These are phyloP conservation scores for Xenentodon cancila DNA, from an alignment of 2,797 vertebrate genomes.

Conservation along the genomic window DNA sequence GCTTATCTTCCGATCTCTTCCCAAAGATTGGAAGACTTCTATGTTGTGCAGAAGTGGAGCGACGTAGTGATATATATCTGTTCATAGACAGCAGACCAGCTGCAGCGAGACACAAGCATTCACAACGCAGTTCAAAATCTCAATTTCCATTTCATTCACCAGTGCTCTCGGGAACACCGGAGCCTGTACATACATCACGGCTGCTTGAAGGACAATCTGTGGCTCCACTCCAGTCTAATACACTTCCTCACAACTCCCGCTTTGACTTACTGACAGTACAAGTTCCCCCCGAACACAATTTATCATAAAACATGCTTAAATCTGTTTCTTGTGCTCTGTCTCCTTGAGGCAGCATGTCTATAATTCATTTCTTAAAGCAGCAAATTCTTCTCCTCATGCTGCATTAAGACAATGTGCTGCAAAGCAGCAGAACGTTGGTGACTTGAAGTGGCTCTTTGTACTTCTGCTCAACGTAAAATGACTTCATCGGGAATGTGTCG, in stretches of 20 bases:
- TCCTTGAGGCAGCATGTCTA: not conserved
- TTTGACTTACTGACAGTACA: not conserved
- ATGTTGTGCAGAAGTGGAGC: too few relatives aligned
- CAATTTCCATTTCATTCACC: too few relatives aligned
- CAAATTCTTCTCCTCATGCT: not conserved
- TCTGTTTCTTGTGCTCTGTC: not conserved
- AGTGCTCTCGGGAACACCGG: not conserved
- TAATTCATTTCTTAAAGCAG: not conserved
- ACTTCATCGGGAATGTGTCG: too few relatives aligned
- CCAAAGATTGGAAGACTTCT: too few relatives aligned
- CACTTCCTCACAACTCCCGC: not conserved
- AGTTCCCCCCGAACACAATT: not conserved
- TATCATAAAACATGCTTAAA: not conserved
- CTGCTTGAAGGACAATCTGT: conserved; percentile 2
- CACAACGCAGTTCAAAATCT: too few relatives aligned
- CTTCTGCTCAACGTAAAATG: not conserved
- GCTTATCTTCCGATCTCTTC: too few relatives aligned
- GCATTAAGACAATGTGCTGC: not conserved
- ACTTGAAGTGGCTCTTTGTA: conserved; percentile 9
- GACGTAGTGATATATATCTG: too few relatives aligned
- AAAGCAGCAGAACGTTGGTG: not conserved
- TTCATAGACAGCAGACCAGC: too few relatives aligned
- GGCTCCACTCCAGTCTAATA: not conserved
- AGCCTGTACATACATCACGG: not conserved
- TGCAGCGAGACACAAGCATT: too few relatives aligned